phyloP scores from a whole-genome alignment of 1,140 invertebrate genomes.

The Varroa destructor region DNA sequence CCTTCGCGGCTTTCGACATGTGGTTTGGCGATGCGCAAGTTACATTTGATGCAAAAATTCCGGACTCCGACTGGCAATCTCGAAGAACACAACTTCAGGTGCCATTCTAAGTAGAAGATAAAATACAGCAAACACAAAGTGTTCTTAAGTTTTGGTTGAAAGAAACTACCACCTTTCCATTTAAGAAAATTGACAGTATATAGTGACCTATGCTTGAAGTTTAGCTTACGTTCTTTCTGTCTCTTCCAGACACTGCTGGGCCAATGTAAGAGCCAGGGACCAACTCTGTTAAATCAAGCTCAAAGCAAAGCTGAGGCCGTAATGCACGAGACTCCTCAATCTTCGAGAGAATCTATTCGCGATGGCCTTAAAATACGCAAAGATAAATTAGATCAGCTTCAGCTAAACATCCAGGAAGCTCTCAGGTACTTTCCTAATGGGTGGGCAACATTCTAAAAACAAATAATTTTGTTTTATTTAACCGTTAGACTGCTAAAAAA shows the following conservation, averaged over 20 bases:
- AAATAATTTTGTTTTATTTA: too few species aligned
- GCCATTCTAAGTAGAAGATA: too few species aligned
- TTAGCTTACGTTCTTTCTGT: not conserved
- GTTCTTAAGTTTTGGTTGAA: too few species aligned
- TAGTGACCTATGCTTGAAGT: not conserved
- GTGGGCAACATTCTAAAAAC: too few species aligned
- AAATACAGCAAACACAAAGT: too few species aligned
- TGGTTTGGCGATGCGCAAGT: slow-evolving; percentile 19
- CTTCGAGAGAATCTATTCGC: slow-evolving; percentile 16
- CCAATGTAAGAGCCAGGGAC: slow-evolving; percentile 27
- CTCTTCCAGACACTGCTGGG: slow-evolving; percentile 25
- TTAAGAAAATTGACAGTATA: not conserved
- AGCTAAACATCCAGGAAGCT: slow-evolving; percentile 26
- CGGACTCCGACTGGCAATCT: slow-evolving; percentile 19
- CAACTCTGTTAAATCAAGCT: slow-evolving; percentile 19
- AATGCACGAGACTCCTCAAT: slow-evolving; percentile 6
- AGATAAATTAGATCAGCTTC: slow-evolving; percentile 9
- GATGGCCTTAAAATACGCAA: slow-evolving; percentile 2
- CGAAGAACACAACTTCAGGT: slow-evolving; percentile 13
- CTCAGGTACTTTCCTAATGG: not conserved
- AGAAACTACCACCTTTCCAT: too few species aligned
- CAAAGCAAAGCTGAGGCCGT: slow-evolving; percentile 7
- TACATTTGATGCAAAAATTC: slow-evolving; percentile 19
- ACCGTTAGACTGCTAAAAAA: too few species aligned
- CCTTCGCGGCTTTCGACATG: slow-evolving; percentile 11